Conservation (phyloP, 2,113 vertebrate genomes). For the Chrysochloris asiatica region DNA sequence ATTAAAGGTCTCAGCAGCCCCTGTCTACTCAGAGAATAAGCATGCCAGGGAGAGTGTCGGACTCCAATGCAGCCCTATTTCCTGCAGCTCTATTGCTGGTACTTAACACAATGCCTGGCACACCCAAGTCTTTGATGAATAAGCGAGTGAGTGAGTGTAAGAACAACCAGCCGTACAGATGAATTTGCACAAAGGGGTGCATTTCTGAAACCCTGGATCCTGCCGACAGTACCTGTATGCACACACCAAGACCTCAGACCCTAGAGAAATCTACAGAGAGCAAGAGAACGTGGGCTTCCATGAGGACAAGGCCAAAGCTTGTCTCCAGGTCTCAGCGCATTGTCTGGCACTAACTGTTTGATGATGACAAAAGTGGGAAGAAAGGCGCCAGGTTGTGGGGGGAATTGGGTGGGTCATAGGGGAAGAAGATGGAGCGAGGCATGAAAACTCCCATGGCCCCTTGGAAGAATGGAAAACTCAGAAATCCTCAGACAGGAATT, state of each 20-base stretch:
- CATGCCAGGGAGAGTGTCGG: accelerated
- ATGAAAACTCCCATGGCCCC: background rate
- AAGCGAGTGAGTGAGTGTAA: background rate
- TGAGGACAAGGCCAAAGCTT: background rate
- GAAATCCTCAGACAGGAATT: background rate
- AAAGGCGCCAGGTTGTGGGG: background rate
- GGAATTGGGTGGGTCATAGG: background rate
- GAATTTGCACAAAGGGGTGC: background rate
- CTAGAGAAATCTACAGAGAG: background rate
- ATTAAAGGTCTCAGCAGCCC: too few species aligned
- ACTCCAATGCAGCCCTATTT: too few species aligned
- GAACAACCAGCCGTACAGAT: background rate
- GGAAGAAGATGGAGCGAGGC: background rate
- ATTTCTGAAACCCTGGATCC: background rate
- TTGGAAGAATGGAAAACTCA: background rate
- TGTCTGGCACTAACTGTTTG: background rate
- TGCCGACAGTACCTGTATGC: background rate
- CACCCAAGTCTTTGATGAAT: background rate
- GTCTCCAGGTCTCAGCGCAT: background rate
- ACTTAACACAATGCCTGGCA: background rate
- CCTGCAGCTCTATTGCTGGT: accelerated
- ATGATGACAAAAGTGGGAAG: background rate
- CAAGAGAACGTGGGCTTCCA: background rate
- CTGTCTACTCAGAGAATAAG: background rate
- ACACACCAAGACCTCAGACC: background rate